Percentiles rank a stretch among this genome's conserved stretches.
phyloP scores from a whole-genome alignment of 2,113 vertebrate species.

The Melanerpes formicivorus region DNA sequence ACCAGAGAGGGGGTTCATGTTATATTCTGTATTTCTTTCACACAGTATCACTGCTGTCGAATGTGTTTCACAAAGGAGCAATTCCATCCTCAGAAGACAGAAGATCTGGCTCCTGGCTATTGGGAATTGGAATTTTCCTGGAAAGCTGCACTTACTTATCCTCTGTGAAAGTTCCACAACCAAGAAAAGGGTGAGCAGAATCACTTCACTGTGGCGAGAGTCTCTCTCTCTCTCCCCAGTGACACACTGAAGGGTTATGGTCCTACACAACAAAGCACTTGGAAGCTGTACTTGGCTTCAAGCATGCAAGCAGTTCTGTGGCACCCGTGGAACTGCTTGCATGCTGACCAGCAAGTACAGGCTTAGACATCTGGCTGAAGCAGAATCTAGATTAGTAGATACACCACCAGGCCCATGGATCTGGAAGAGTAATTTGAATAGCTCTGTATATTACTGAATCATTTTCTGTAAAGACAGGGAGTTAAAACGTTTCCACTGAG shows the following conservation, averaged over 20 bases:
- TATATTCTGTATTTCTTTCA: constrained; percentile 84
- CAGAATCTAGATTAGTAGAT: constrained; percentile 40
- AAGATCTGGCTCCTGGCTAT: constrained; percentile 81
- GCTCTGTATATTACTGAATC: constrained; percentile 73
- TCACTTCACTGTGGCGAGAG: constrained; percentile 57
- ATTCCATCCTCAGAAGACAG: constrained; percentile 80
- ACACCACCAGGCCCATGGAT: constrained; percentile 72
- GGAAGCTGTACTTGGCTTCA: not conserved
- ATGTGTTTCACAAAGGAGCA: constrained; percentile 81
- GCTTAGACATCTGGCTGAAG: constrained; percentile 43
- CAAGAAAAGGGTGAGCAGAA: constrained; percentile 68
- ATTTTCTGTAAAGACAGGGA: constrained; percentile 65
- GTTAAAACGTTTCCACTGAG: constrained; percentile 77
- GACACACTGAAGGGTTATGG: constrained; percentile 54
- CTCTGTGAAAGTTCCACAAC: constrained; percentile 74
- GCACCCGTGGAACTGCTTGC: not conserved
- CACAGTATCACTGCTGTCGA: constrained; percentile 83
- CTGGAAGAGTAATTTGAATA: constrained; percentile 74
- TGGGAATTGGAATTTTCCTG: constrained; percentile 77
- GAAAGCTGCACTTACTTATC: constrained; percentile 76
- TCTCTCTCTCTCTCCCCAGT: constrained; percentile 14
- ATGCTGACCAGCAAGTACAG: not conserved
- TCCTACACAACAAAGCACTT: constrained; percentile 59
- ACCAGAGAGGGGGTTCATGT: constrained; percentile 83
- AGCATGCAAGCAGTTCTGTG: not conserved